Evolutionary conservation across 2,888 invertebrate genomes (phyloP), one percentile per base, ranked within the genome.

Genomic region (Allygus modestus): DNA sequence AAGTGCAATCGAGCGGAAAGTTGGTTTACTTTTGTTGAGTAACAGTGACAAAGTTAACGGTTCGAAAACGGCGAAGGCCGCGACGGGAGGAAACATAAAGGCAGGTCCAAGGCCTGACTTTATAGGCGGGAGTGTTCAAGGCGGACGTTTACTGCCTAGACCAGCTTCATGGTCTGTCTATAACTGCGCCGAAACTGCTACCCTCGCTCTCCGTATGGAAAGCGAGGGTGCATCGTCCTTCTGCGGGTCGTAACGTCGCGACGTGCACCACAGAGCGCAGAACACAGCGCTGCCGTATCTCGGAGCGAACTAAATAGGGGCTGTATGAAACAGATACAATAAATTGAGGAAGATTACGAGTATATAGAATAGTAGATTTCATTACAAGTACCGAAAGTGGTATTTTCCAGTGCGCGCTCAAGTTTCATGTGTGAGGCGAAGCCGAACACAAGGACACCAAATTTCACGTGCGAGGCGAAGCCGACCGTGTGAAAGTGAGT

Each of bases 81-180:
- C 41, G 46, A 46, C 26, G 26, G 46, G 17, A 77, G 77, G 77
- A 77, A 77, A 77, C 77, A 77, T 77, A 77, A 77, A 77, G 46
- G 73, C 43, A 23, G 73, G 77, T 46, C 46, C 77, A 77, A 77
- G 77, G 77, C 77, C 41, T 37, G 20, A n/a, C 17, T 77, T 77
- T 77, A 77, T 77, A 77, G 77, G n/a, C 41, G 77, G 77, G 77
- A 77, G 46, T 26, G 77, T 28, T 77, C 46, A 77, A 77, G 77
- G 77, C 28, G 51, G 46, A 17, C 20, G 71, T 71, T 71, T 37
- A 71, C 46, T 17, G 77, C 46, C 46, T 46, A 46, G 77, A 77
- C 77, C n/a, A 77, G 23, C 77, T 77, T 51, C 77, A 77, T 77
- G 51, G 77, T 77, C 41, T 41, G 77, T 77, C 41, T 41, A 28